These are phyloP conservation scores for Campoletis sonorensis DNA, from an alignment of 1,140 invertebrate species.

Conservation along the genomic window DNA sequence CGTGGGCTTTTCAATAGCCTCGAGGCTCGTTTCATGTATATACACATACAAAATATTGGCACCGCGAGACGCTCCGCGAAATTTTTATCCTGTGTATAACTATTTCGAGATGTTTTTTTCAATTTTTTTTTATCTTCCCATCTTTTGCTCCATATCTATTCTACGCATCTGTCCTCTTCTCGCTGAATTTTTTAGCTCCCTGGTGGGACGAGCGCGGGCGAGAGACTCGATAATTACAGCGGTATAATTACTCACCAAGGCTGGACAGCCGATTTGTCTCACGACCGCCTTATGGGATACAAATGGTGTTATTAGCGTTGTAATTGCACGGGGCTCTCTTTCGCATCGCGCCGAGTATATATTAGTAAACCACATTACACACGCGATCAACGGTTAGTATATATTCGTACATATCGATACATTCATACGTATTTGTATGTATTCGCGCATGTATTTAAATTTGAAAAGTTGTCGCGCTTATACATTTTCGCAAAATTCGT, in stretches of 20 bases:
- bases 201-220: slow-evolving; percentile 35
- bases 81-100: neutral
- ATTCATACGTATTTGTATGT: neutral
- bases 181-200: slow-evolving; percentile 32
- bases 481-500: neutral
- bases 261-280: slow-evolving; percentile 58
- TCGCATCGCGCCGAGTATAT: slow-evolving; percentile 46
- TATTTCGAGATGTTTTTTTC: neutral
- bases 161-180: slow-evolving; percentile 5
- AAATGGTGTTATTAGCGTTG: slow-evolving; percentile 63
- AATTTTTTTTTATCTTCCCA: neutral
- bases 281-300: slow-evolving; percentile 49
- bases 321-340: slow-evolving; percentile 54
- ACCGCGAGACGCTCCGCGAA: neutral
- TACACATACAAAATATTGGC: too few species aligned
- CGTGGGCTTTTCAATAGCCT: too few species aligned
- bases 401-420: neutral
- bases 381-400: neutral
- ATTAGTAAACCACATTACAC: neutral
- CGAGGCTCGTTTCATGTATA: too few species aligned
- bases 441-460: neutral
- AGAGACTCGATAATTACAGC: slow-evolving; percentile 56
- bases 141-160: slow-evolving; percentile 24
- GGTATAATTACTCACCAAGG: slow-evolving; percentile 55
- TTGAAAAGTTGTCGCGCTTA: neutral